Percentiles rank a stretch among this genome's conserved stretches.
phyloP scores from a whole-genome alignment of 1,140 invertebrate species.

The Drosophila santomea region DNA sequence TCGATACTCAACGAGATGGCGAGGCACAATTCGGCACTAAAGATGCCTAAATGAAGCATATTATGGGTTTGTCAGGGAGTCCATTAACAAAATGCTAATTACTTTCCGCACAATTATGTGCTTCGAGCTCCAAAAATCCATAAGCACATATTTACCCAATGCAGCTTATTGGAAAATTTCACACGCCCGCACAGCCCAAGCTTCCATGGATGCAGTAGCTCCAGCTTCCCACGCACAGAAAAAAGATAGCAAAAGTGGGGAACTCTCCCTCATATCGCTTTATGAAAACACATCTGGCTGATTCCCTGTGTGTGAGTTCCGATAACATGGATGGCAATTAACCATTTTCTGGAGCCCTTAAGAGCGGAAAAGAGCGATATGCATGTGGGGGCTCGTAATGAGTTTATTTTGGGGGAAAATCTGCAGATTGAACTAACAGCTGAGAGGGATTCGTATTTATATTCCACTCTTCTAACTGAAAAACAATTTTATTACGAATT shows the following conservation, averaged over 20 bases:
- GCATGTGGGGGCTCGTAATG: conserved; percentile 47
- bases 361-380: conserved; percentile 38
- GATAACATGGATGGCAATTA: conserved; percentile 60
- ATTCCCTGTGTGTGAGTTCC: conserved; percentile 5
- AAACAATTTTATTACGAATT: not conserved
- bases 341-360: conserved; percentile 57
- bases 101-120: conserved; percentile 68
- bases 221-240: conserved; percentile 65
- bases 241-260: conserved; percentile 12
- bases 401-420: conserved; percentile 29
- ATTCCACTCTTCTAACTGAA: not conserved
- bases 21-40: not conserved
- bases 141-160: conserved; percentile 46
- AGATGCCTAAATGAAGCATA: conserved; percentile 5
- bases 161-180: conserved; percentile 77
- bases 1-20: conserved; percentile 17
- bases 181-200: conserved; percentile 71
- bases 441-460: conserved; percentile 2
- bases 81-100: conserved; percentile 72
- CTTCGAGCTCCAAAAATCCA: conserved; percentile 15
- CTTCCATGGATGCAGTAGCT: conserved; percentile 32
- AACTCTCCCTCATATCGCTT: conserved; percentile 12
- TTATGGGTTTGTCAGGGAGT: conserved; percentile 30
- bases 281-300: conserved; percentile 10
- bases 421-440: conserved; percentile 2